Evolutionary conservation across 2,113 vertebrate species (phyloP).

Genomic region (Alaudala cheleensis): DNA sequence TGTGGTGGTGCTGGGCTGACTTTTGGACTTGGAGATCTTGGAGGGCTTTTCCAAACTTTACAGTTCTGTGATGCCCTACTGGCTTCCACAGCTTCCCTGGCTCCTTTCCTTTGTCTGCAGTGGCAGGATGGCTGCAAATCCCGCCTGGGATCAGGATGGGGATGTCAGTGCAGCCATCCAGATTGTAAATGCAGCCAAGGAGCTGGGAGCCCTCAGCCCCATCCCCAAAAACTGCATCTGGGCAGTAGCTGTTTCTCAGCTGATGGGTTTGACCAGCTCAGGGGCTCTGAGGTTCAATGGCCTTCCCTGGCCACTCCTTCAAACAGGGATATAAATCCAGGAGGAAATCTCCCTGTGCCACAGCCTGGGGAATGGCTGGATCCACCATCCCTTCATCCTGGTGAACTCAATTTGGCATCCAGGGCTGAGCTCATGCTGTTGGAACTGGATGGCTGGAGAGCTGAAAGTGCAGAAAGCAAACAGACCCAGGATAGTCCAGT

Average conservation of each 20-base stretch:
- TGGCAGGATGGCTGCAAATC: background rate
- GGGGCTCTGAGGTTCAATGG: fast-evolving
- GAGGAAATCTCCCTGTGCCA: background rate
- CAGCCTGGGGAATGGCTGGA: background rate
- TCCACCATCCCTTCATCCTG: background rate
- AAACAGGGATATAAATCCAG: background rate
- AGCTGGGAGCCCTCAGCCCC: background rate
- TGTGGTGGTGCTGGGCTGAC: background rate
- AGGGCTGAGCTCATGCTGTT: background rate
- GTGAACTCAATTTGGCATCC: background rate
- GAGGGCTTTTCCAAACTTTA: background rate
- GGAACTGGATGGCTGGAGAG: background rate
- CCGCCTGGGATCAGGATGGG: background rate
- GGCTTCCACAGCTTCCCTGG: background rate
- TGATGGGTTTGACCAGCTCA: background rate
- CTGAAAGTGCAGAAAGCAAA: background rate
- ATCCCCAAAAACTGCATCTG: background rate
- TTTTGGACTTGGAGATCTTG: background rate
- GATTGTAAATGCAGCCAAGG: background rate
- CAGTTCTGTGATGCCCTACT: fast-evolving
- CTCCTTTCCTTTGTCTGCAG: background rate
- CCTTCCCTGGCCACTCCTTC: background rate
- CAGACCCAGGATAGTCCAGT: background rate
- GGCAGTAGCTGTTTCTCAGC: background rate
- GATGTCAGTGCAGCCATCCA: fast-evolving